Percentiles rank a stretch among this genome's conserved stretches.
phyloP scores from a whole-genome alignment of 2,888 invertebrate species.

The Platypus cylindrus region DNA sequence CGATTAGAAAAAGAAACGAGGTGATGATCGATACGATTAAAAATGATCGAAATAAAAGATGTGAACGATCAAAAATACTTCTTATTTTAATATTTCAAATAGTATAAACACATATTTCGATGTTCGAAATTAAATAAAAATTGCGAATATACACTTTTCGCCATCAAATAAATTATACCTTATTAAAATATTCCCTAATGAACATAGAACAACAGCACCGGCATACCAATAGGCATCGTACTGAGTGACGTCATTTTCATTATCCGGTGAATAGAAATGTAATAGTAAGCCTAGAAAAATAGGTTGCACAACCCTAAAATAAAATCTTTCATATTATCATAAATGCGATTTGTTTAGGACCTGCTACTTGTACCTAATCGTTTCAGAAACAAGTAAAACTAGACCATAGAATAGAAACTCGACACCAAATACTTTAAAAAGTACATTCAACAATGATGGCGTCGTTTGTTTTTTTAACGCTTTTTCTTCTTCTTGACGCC shows the following conservation, averaged over 20 bases:
- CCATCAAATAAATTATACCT: slow-evolving; percentile 4
- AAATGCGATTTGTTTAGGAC: no score
- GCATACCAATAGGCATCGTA: slow-evolving; percentile 67
- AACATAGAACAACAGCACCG: slow-evolving; percentile 58
- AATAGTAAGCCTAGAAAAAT: slow-evolving; percentile 51
- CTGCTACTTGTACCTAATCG: slow-evolving; percentile 39
- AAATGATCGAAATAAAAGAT: no score
- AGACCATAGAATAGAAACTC: slow-evolving; percentile 50
- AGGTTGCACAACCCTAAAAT: slow-evolving; percentile 29
- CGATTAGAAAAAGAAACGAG: no score
- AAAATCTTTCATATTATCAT: background rate
- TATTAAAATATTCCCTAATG: slow-evolving; percentile 55
- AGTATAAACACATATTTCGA: no score
- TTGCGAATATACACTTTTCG: background rate
- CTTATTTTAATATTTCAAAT: no score
- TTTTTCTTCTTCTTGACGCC: slow-evolving; percentile 45
- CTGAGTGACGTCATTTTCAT: slow-evolving; percentile 28
- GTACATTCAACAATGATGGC: slow-evolving; percentile 48
- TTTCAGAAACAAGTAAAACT: slow-evolving; percentile 48
- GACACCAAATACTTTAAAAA: slow-evolving; percentile 48
- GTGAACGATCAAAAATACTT: no score
- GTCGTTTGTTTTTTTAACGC: slow-evolving; percentile 31
- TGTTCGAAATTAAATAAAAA: no score
- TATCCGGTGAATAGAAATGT: slow-evolving; percentile 43
- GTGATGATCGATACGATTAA: no score